Conservation (phyloP, 2,888 invertebrate genomes). For the Parapristionchus giblindavisi region DNA sequence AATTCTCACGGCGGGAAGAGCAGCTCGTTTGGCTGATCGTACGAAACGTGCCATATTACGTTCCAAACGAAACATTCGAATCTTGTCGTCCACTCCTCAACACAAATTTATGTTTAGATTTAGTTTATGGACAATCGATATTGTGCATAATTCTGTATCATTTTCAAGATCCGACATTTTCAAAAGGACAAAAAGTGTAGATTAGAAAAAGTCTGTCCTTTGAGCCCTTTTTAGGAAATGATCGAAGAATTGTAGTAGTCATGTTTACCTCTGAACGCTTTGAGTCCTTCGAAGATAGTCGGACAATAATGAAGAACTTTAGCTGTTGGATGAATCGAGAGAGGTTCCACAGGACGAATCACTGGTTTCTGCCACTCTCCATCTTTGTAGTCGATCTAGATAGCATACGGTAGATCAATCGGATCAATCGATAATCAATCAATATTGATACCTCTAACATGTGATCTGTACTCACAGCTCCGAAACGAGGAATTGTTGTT, state of each 20-base stretch:
- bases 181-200: too few species aligned
- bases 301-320: slow-evolving; percentile 35
- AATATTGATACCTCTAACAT: slow-evolving; percentile 35
- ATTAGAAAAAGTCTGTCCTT: too few species aligned
- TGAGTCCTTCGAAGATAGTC: slow-evolving; percentile 26
- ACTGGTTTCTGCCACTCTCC: slow-evolving; percentile 9
- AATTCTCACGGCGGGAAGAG: too few species aligned
- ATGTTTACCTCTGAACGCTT: slow-evolving; percentile 30
- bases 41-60: slow-evolving; percentile 92
- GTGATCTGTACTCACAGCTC: slow-evolving; percentile 14
- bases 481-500: neutral
- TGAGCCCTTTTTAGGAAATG: too few species aligned
- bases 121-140: too few species aligned
- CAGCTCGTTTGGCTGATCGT: slow-evolving; percentile 81
- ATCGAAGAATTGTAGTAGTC: too few species aligned
- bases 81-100: slow-evolving; percentile 85
- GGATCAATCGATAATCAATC: too few species aligned
- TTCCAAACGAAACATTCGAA: slow-evolving; percentile 90
- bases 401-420: too few species aligned
- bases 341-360: neutral
- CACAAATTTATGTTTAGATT: too few species aligned
- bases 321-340: slow-evolving; percentile 11
- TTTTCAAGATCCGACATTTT: too few species aligned
- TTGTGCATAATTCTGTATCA: too few species aligned
- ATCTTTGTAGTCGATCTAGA: slow-evolving; percentile 24